phyloP scores from a whole-genome alignment of 2,888 invertebrate species.

The Neuroscelio doddi region DNA sequence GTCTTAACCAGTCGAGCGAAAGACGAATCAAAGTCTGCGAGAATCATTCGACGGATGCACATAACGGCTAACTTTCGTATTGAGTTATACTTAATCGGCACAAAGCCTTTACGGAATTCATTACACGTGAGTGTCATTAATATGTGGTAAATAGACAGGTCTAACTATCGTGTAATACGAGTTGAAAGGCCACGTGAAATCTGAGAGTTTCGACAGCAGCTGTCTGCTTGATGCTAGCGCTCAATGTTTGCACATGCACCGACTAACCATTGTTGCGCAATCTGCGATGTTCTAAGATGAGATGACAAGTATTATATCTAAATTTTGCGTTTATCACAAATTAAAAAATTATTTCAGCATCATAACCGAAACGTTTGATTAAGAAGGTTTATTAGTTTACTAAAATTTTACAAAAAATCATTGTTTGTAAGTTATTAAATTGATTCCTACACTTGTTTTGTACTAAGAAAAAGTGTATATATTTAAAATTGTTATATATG shows the following conservation, averaged over 20 bases:
- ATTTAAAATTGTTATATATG: no score
- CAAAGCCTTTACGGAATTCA: not conserved
- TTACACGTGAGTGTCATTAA: constrained; percentile 34
- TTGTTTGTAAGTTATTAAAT: no score
- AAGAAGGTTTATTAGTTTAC: no score
- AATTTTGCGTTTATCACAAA: no score
- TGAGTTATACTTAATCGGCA: no score
- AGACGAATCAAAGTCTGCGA: not conserved
- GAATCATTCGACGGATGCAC: constrained; percentile 17
- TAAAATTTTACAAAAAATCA: no score
- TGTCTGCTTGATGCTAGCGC: constrained; percentile 41
- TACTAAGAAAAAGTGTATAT: no score
- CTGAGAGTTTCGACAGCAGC: constrained; percentile 55
- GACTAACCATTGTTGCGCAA: constrained; percentile 39
- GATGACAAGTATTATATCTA: constrained; percentile 30
- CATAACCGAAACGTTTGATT: no score
- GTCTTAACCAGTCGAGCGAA: not conserved
- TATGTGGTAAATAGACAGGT: constrained; percentile 49
- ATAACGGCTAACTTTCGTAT: no score
- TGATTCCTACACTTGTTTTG: no score
- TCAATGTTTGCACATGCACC: constrained; percentile 27
- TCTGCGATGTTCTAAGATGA: constrained; percentile 21
- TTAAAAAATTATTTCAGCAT: no score
- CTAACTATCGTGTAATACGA: constrained; percentile 58
- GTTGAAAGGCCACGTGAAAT: constrained; percentile 66